Evolutionary conservation across 53 echinoderm and acorn worm species (phyloP).

Genomic region (Henricia sp.): DNA sequence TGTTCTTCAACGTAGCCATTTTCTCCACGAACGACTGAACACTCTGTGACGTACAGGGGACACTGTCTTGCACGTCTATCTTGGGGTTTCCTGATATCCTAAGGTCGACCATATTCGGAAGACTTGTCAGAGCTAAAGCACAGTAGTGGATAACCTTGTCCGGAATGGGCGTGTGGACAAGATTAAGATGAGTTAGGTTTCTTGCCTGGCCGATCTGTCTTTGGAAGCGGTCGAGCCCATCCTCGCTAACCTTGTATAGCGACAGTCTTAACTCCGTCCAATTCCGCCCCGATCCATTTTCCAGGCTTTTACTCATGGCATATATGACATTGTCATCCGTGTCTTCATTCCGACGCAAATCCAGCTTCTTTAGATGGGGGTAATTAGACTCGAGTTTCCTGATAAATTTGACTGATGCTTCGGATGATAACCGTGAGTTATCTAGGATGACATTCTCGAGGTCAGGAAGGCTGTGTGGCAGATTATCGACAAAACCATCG

Average conservation of each 20-base stretch:
- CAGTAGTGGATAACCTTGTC: conserved; percentile 50
- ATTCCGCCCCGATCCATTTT: too few relatives aligned
- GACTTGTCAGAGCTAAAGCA: conserved; percentile 27
- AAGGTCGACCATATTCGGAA: conserved; percentile 49
- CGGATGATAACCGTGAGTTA: conserved; percentile 45
- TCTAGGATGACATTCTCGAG: conserved; percentile 64
- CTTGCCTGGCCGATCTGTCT: background rate
- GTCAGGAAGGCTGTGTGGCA: background rate
- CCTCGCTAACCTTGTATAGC: conserved; percentile 56
- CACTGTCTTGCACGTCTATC: conserved; percentile 1
- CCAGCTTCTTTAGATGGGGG: conserved; percentile 40
- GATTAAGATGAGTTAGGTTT: conserved; percentile 53
- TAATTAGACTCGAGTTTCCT: conserved; percentile 26
- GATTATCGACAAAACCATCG: conserved; percentile 38
- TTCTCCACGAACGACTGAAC: conserved; percentile 45
- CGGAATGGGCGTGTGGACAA: conserved; percentile 68
- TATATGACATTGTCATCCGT: conserved; percentile 36
- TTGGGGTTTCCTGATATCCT: conserved; percentile 63
- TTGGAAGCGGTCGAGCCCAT: conserved; percentile 22
- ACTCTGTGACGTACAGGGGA: background rate
- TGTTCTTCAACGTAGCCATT: conserved; percentile 4
- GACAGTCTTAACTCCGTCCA: conserved; percentile 47
- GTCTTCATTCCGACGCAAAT: conserved; percentile 50
- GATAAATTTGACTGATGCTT: conserved; percentile 36
- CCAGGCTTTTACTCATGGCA: conserved; percentile 21